Evolutionary conservation across 2,797 vertebrate genomes (phyloP), one percentile per base, ranked within the genome.

Genomic region (Enteromius afrohamiltoni): DNA sequence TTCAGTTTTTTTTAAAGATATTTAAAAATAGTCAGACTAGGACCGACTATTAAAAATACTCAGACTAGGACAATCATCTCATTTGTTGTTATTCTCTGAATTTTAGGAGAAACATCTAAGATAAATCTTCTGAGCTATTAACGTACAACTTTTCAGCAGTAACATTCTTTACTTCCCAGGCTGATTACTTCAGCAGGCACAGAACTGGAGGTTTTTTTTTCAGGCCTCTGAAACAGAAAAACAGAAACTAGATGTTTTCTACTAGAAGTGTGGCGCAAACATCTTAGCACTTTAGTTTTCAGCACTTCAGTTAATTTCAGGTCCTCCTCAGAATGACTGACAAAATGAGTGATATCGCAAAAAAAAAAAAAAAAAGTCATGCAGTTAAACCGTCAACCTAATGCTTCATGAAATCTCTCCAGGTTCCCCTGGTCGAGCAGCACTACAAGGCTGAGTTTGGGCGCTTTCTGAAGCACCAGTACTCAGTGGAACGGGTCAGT

Each of bases 371-470:
- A 34, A 34, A 4, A 55, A 14, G 16, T 1, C 6, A 55, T 55
- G 31, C 31, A 34, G 31, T 34, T 34, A 34, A 34, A 34, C 31
- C 3, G 31, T 34, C 3, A 16, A 34, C 31, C 21, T 75, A 29
- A 62, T 16, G 29, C n/a, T 1, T 26, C 17, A 23, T 26, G 14
- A 16, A 4, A n/a, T 23, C 29, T 23, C 13, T 87, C 68, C 90
- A 99, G 98, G 92, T 99, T 31, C 96, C 96, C 0, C 92, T 99
- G 47, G 97, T 97, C 19, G 97, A 99, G 89, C 98, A 99, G 91
- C 97, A 97, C 88, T 97, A 95, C 86, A 84, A 83, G 45, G 88
- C 90, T n/a, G 97, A 99, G 91, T 99, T 99, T 87, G 45, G 89
- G 31, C 95, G 89, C 7, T 97, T 92, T 90, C 91, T 99, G 88